Evolutionary conservation across 1,140 invertebrate species (phyloP), one percentile per base, ranked within the genome.

Genomic region (Leptinotarsa lineolata): DNA sequence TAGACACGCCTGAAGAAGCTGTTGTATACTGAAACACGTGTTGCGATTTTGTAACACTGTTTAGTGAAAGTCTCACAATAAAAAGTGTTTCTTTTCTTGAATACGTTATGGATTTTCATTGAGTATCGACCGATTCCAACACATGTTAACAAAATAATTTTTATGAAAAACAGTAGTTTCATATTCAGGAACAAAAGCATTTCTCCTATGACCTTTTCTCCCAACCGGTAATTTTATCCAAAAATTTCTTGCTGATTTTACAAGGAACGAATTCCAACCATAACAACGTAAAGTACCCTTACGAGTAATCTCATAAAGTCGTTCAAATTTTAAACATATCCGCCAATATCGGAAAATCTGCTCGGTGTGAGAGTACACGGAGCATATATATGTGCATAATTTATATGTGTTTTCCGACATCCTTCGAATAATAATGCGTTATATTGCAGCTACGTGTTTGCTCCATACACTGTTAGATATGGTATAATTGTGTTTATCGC

Each of bases 361-460:
- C 39, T 66, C n/a, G 12, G 39, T 44, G 22, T 44, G 22, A 66
- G 22, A 30, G n/a, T 22, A 30, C 64, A 66, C 39, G 64, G 30
- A 16, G 5, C 18, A 44, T 66, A 16, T 39, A 66, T n/a, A 66
- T 66, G 39, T 66, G 64, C 64, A 39, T 30, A 66, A 66, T 66
- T 66, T 66, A 66, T 66, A 44, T 44, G 18, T 66, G 39, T 24
- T 16, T 46, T 15, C 15, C 39, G 39, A 66, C 64, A 44, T 18
- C n/a, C 39, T 30, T 44, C n/a, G 15, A 66, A 66, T 66, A 15
- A 15, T 18, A 66, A 66, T 54, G n/a, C 48, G 15, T 54, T 54
- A 54, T 54, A 54, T 18, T 54, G 48, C 48, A 15, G 48, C 48
- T 54, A 54, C 48, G 48, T 54, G 48, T 4, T 16, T 54, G n/a